Percentiles rank a stretch among this genome's conserved stretches.
Evolutionary conservation across 2,888 invertebrate species (phyloP).

Genomic region (Spialia ferax): DNA sequence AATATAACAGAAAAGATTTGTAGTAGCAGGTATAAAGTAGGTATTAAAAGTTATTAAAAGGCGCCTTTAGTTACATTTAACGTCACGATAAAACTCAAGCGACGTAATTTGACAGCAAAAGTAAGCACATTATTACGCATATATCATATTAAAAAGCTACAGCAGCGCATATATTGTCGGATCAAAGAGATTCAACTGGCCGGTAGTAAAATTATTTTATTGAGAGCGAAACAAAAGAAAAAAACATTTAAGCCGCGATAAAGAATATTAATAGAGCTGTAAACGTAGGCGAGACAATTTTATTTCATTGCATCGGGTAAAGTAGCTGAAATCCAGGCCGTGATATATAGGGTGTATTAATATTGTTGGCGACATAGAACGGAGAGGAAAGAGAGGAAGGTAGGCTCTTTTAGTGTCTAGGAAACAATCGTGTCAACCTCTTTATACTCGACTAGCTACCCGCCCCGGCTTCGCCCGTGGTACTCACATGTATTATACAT

Average conservation of each 20-base stretch:
- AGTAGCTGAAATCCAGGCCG: constrained; percentile 53
- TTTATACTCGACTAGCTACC: too few relatives aligned
- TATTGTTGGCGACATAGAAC: background rate
- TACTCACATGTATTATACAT: too few relatives aligned
- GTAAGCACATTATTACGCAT: constrained; percentile 17
- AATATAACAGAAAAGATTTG: too few relatives aligned
- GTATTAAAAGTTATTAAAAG: background rate
- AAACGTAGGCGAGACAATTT: constrained; percentile 63
- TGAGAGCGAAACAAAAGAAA: constrained; percentile 73
- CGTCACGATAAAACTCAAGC: constrained; percentile 10
- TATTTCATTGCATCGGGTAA: constrained; percentile 48
- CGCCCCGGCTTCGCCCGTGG: too few relatives aligned
- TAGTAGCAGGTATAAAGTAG: background rate
- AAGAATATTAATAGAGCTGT: constrained; percentile 77
- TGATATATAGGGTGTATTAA: constrained; percentile 63
- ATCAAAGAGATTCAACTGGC: constrained; percentile 49
- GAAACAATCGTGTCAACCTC: too few relatives aligned
- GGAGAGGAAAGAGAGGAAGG: background rate
- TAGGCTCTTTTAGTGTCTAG: too few relatives aligned
- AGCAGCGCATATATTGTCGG: constrained; percentile 27
- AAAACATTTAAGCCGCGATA: constrained; percentile 73
- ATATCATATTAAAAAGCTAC: constrained; percentile 8
- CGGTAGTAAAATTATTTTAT: constrained; percentile 66
- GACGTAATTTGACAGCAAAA: constrained; percentile 25
- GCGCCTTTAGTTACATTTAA: background rate